These are phyloP conservation scores for Larimichthys crocea DNA, from an alignment of 2,113 vertebrate species.

Conservation along the genomic window DNA sequence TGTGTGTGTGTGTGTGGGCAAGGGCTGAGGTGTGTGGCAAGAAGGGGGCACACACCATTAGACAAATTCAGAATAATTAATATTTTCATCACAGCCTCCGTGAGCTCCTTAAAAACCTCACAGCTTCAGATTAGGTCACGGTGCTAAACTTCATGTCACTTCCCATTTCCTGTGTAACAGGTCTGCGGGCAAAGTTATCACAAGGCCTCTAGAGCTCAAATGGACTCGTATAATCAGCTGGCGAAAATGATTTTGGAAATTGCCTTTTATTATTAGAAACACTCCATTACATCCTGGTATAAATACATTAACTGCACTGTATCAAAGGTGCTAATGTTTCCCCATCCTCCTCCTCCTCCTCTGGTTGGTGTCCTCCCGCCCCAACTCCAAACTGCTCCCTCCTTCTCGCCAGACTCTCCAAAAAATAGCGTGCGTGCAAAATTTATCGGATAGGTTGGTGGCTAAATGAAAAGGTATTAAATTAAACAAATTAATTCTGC, in stretches of 20 bases:
- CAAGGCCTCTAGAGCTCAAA: slow-evolving; percentile 58
- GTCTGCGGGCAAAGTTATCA: slow-evolving; percentile 66
- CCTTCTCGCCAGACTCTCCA: slow-evolving; percentile 25
- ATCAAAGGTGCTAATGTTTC: slow-evolving; percentile 64
- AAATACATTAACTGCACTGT: slow-evolving; percentile 72
- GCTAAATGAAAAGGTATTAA: slow-evolving; percentile 78
- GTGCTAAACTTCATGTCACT: slow-evolving; percentile 69
- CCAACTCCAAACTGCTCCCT: neutral
- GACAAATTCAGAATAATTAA: slow-evolving; percentile 54
- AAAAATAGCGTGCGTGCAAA: slow-evolving; percentile 61
- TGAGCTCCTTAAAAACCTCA: slow-evolving; percentile 46
- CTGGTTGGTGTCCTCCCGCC: neutral
- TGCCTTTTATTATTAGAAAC: slow-evolving; percentile 79
- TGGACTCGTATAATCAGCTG: slow-evolving; percentile 69
- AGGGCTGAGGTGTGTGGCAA: neutral
- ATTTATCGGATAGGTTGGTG: slow-evolving; percentile 72
- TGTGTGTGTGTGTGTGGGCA: neutral
- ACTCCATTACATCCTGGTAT: slow-evolving; percentile 74
- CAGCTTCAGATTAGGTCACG: slow-evolving; percentile 57
- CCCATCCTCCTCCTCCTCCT: neutral
- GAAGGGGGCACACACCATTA: neutral
- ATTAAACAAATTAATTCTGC: slow-evolving; percentile 83
- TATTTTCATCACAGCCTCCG: slow-evolving; percentile 57
- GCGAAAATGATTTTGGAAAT: slow-evolving; percentile 72
- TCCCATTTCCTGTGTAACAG: slow-evolving; percentile 70